Evolutionary conservation across 1,140 invertebrate genomes (phyloP), one percentile per base, ranked within the genome.

Genomic region (Euwallacea fornicatus): DNA sequence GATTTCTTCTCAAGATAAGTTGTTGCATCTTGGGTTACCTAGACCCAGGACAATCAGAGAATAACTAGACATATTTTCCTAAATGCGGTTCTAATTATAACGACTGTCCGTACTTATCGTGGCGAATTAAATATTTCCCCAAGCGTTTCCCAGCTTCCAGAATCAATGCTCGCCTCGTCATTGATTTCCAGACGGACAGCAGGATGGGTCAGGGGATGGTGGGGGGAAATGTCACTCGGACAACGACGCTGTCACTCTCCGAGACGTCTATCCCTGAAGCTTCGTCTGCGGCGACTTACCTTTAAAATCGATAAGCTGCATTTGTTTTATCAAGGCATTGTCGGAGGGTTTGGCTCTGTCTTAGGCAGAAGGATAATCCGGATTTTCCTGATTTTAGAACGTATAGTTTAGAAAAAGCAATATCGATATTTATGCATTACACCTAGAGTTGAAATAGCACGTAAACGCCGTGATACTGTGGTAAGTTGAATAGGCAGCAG

Each of bases 181-280:
- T 73, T 73, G 72, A 73, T 73, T 69, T 73, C 55, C 42, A 60
- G 67, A 69, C 59, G 67, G 67, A 62, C 67, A 62, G 13, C 55
- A 50, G 10, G 46, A 63, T 42, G 68, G 13, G 47, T 41, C 42
- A 33, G 47, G 42, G 42, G 68, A 43, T 44, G n/a, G 16, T 46
- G 68, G 62, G 71, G 60, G 15, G 56, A 72, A 41, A 67, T 60
- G 60, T 63, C 60, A 64, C 65, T 56, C 60, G 65, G 71, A 68
- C 71, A 72, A 66, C 66, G 66, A 59, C 65, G 68, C 66, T 73
- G 72, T 73, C 72, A 73, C 61, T 70, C 64, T 68, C 60, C 61
- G 63, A 73, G 68, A 73, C 64, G 54, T 73, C 63, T 70, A 66
- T 56, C 42, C 53, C 64, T 16, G 13, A 33, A 33, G 64, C 64